phyloP scores from a whole-genome alignment of 2,113 vertebrate genomes.

The Charina bottae region DNA sequence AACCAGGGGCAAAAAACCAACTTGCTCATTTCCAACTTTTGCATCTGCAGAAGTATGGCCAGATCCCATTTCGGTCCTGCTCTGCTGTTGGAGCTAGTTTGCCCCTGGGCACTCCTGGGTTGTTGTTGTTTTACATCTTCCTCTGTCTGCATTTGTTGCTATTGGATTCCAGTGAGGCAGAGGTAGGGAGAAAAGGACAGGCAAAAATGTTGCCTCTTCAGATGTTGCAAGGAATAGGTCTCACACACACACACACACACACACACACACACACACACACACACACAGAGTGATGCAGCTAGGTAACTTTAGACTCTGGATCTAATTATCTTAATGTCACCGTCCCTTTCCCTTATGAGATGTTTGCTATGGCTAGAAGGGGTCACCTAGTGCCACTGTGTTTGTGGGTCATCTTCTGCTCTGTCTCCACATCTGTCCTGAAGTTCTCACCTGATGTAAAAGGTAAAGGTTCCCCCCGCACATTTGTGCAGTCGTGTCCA shows the following conservation, averaged over 20 bases:
- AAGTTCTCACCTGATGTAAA: neutral
- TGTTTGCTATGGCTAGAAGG: no score
- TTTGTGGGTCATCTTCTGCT: neutral
- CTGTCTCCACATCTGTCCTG: neutral
- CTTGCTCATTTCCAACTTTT: neutral
- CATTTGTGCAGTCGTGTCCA: no score
- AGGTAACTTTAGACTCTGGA: no score
- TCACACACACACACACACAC: no score
- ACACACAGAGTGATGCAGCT: no score
- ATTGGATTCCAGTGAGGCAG: neutral
- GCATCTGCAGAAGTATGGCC: accelerated
- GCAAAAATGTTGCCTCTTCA: neutral
- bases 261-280: no score
- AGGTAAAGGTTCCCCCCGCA: no score
- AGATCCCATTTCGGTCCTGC: neutral
- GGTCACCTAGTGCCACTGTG: neutral
- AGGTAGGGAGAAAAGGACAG: neutral
- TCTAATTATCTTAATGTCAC: no score
- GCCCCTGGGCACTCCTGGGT: neutral
- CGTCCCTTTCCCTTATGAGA: no score
- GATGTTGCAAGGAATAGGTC: neutral
- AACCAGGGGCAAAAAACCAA: accelerated
- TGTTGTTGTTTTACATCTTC: neutral
- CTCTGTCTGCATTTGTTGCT: neutral
- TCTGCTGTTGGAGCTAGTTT: neutral